phyloP scores from a whole-genome alignment of 2,888 invertebrate genomes.

The Acronicta leporina region DNA sequence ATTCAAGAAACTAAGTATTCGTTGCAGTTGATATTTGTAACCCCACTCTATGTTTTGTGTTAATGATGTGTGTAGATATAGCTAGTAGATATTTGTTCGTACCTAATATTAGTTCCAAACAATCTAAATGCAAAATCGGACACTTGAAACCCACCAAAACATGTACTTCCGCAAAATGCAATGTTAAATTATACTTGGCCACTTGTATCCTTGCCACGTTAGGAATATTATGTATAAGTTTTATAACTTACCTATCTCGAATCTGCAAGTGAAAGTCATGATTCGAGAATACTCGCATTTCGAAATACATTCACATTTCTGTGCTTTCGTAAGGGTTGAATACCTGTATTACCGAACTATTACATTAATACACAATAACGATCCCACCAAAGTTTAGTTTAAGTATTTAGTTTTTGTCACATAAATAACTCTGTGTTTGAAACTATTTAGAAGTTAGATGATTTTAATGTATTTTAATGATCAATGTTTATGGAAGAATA shows the following conservation, averaged over 20 bases:
- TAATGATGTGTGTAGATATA: constrained; percentile 65
- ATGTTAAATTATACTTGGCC: constrained; percentile 37
- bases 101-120: constrained; percentile 69
- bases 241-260: constrained; percentile 23
- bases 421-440: constrained; percentile 62
- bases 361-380: constrained; percentile 74
- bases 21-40: constrained; percentile 51
- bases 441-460: constrained; percentile 64
- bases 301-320: constrained; percentile 48
- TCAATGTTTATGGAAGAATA: constrained; percentile 46
- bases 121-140: constrained; percentile 70
- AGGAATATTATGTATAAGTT: constrained; percentile 42
- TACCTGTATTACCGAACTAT: constrained; percentile 77
- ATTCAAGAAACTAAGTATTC: constrained; percentile 51
- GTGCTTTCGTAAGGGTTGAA: constrained; percentile 50
- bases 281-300: constrained; percentile 51
- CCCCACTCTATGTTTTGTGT: constrained; percentile 52
- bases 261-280: constrained; percentile 40
- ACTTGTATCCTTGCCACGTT: constrained; percentile 59
- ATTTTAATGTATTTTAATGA: constrained; percentile 69
- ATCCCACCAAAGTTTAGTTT: constrained; percentile 89
- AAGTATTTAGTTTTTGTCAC: constrained; percentile 80
- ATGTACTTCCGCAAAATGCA: constrained; percentile 53
- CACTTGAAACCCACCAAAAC: constrained; percentile 72
- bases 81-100: constrained; percentile 63